Evolutionary conservation across 2,797 vertebrate genomes (phyloP), one percentile per base, ranked within the genome.

Genomic region (Onychomys arenicola): DNA sequence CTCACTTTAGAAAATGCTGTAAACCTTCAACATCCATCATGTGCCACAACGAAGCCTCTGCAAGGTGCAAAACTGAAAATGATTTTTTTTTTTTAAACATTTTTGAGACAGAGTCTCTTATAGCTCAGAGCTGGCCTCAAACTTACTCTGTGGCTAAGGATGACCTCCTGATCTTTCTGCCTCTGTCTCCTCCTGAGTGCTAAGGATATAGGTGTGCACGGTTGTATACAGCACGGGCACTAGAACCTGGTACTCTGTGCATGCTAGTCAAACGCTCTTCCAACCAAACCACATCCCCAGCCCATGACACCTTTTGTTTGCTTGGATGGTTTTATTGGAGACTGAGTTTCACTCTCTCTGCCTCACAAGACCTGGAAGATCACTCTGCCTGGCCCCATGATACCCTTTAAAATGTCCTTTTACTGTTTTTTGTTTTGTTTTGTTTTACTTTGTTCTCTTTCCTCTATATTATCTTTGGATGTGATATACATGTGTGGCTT

Each of bases 1-100:
- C 81, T 94, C 95, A 89, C 92, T 59, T 82, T 29, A 90, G 76
- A 5, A 0, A 97, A 87, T 27, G 43, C 94, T 91, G 95, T 94
- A 94, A 94, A 96, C 29, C 88, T 89, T 93, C n/a, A 55, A 40
- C 40, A 65, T 34, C 29, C 52, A 40, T 32, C 6, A 49, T 43
- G 84, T 69, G 93, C 27, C 71, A 75, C 89, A 96, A 97, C 91
- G 89, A 98, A 95, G 21, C 16, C 49, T 94, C 97, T 76, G 65
- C n/a, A 78, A 95, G 71, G 91, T 90, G 88, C 52, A 65, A 93
- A 93, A 93, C 90, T 96, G 90, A 73, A 97, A 96, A 95, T 73
- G 16, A 77, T 13, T 10, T 73, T 65, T 83, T 90, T 57, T 92
- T 43, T 11, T 52, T n/a, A 67, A 34, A 69, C 19, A 27, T 49